phyloP scores from a whole-genome alignment of 2,888 invertebrate species.

The Torymus aiolomorphi region DNA sequence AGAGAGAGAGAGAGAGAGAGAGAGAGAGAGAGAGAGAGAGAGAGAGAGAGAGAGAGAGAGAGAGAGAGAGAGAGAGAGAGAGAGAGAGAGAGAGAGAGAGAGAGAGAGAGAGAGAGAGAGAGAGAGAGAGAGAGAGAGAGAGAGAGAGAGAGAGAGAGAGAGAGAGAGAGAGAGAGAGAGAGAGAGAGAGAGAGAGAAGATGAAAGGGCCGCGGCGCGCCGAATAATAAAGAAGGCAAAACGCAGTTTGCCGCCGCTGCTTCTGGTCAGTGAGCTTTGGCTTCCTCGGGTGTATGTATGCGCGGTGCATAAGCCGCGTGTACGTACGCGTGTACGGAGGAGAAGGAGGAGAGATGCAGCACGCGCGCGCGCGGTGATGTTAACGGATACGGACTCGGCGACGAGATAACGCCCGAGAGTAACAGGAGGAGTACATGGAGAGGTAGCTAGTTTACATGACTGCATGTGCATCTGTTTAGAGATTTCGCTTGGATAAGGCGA shows the following conservation, averaged over 20 bases:
- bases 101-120: background rate
- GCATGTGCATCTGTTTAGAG: conserved; percentile 35
- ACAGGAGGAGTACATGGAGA: conserved; percentile 18
- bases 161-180: background rate
- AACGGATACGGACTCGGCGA: conserved; percentile 33
- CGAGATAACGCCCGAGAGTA: conserved; percentile 39
- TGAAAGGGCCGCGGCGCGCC: conserved; percentile 39
- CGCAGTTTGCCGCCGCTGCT: background rate
- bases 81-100: background rate
- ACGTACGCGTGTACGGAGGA: background rate
- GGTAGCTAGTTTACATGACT: conserved; percentile 30
- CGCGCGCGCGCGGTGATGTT: background rate
- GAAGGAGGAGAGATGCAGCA: background rate
- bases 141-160: background rate
- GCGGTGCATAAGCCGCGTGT: too few species aligned
- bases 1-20: conserved; percentile 2
- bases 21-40: background rate
- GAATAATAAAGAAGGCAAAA: conserved; percentile 44
- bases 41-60: background rate
- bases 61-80: background rate
- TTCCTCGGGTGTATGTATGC: background rate
- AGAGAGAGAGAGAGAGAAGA: conserved; percentile 20
- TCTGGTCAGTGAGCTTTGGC: too few species aligned
- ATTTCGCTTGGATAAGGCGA: conserved; percentile 17
- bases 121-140: background rate